Percentiles rank a stretch among this genome's conserved stretches.
Conservation (phyloP, 2,797 vertebrate species). For the Manis crassicaudata region DNA sequence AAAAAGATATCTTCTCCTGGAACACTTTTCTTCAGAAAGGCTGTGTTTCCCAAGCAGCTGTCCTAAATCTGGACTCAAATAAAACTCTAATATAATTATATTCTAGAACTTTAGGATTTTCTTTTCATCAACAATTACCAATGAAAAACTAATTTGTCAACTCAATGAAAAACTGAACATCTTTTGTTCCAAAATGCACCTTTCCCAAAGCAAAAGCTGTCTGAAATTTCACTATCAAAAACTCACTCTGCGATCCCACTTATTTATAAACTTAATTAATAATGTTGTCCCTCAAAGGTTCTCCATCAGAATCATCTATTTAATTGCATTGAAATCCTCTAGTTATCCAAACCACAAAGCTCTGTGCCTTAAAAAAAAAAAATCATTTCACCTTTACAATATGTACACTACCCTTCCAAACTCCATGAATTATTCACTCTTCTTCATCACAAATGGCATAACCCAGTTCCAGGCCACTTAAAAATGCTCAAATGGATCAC, state of each 20-base stretch:
- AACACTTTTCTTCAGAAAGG: too few relatives aligned
- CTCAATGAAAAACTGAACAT: background rate
- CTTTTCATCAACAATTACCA: background rate
- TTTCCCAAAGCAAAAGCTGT: background rate
- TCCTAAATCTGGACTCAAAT: too few relatives aligned
- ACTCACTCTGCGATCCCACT: background rate
- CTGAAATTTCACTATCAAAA: slow-evolving; percentile 17
- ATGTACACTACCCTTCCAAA: background rate
- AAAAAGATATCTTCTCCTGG: too few relatives aligned
- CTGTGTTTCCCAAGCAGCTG: too few relatives aligned
- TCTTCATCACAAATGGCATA: background rate
- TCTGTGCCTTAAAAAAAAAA: background rate
- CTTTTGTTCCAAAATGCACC: slow-evolving; percentile 9
- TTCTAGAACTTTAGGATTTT: too few relatives aligned
- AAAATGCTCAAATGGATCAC: background rate
- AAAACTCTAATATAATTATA: too few relatives aligned
- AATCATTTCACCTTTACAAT: background rate
- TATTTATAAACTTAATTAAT: slow-evolving; percentile 5
- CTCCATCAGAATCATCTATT: background rate
- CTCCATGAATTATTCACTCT: background rate
- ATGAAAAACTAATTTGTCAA: background rate
- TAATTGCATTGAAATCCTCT: background rate
- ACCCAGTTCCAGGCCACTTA: background rate
- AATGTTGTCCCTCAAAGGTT: background rate
- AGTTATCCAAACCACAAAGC: background rate